Base-by-base conservation (phyloP, 2,888 invertebrate species). In the Meiosimyza platycephala region DNA sequence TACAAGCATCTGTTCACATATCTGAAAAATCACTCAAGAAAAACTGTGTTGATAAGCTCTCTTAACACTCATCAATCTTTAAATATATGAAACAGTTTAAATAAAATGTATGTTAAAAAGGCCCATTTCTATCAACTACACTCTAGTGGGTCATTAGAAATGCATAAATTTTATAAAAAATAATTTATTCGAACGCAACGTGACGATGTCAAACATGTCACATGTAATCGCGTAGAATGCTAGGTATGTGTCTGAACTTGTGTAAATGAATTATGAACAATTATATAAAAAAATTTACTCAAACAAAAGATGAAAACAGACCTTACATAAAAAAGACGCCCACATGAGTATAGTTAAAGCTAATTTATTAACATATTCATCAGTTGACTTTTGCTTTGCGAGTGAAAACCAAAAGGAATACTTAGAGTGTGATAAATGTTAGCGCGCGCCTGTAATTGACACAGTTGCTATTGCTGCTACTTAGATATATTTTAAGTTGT, bases 251-350 rank as follows among this genome's bases (percentile, higher is more conserved):
- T 28, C 28, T 28, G 33, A 7, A 4, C 9, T 12, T 40, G 7
- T n/a, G 28, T n/a, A 6, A n/a, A 40, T 6, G n/a, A 47, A 13
- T 40, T 62, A 4, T 16, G 28, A 33, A 7, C 22, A 40, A 40
- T 9, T 9, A n/a, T n/a, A 1, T 22, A 5, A 5, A 16, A 22
- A n/a, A 18, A 6, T 16, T 55, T n/a, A 18, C 16, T 3, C 22
- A 18, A 55, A 13, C 55, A 18, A 55, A 55, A 55, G 22, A 55
- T 55, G n/a, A 51, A 47, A 51, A 65, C 28, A 65, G 51, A 52
- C 52, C 15, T 48, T 15, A 13, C 6, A 40, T 15, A 62, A 9
- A 62, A n/a, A 16, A 62, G 0, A 62, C 60, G 60, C 60, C 60
- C 47, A 62, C 60, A 47, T 6, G 40, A 62, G 40, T 40, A 13